Base-by-base conservation (phyloP, 2,797 vertebrate genomes). In the Protosalanx chinensis region DNA sequence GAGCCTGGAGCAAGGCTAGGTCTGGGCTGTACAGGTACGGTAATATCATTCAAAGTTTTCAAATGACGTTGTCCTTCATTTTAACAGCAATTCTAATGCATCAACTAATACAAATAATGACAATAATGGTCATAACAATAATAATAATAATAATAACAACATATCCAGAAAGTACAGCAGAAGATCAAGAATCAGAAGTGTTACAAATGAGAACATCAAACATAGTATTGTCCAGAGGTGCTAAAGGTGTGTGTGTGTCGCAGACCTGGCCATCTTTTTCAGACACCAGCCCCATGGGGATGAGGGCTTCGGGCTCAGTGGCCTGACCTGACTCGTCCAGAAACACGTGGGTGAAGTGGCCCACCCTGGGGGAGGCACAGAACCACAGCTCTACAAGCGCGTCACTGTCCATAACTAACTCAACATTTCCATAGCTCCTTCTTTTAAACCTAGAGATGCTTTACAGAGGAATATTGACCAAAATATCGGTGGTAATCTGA, bases 321-420 rank as follows among this genome's bases (percentile, higher is more conserved):
- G 96, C 97, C 88, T 99, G 97, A 6, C 96, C 97, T 0, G 97
- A 95, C 81, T 99, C 97, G 77, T 99, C 97, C 89, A 99, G 87
- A 85, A 98, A 96, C 29, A 96, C 87, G 0, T 99, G 97, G 0
- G 95, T 97, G 84, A 98, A 98, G 82, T 98, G 97, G 66, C 97
- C 96, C 60, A 94, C 84, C 72, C 98, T 98, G 68, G 57, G 32
- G 57, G 61, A 63, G 20, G 20, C 10, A 13, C 41, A 46, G 41
- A 12, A 12, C 41, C 8, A 1, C 5, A 64, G 6, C 35, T 7
- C 68, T 12, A 49, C 5, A 16, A 56, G 4, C 1, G 6, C 15
- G 0, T 46, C 41, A 46, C 41, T 46, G 10, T 3, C 41, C 41
- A 46, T 0, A 3, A 46, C 41, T 13, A 12, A 46, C 1, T 7